Conservation (phyloP, 2,797 vertebrate species). For the Masticophis lateralis region DNA sequence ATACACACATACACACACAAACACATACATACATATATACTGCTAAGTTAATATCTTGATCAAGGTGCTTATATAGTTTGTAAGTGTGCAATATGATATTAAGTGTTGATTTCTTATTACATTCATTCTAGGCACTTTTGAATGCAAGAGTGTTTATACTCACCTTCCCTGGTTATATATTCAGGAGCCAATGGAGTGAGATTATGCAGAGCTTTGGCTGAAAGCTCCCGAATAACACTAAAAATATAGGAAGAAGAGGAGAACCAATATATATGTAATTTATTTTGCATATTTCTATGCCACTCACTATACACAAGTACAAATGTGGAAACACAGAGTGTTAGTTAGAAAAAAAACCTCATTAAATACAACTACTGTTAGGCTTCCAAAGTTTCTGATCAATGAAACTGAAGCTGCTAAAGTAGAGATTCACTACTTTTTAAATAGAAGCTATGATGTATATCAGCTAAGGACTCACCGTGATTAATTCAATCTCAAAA, state of each 20-base stretch:
- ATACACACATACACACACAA: not conserved
- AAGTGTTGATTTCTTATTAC: not conserved
- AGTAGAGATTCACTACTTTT: not conserved
- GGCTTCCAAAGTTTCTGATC: not conserved
- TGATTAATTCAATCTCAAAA: not conserved
- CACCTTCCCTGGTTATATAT: slow-evolving; percentile 84
- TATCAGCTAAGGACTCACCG: not conserved
- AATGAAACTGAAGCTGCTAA: not conserved
- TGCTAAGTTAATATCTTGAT: not conserved
- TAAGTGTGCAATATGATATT: not conserved
- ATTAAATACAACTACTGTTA: not conserved
- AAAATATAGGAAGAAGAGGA: not conserved
- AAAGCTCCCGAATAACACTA: slow-evolving; percentile 86
- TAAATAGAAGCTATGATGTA: not conserved
- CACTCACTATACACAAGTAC: not conserved
- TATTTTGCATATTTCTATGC: not conserved
- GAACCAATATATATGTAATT: not conserved
- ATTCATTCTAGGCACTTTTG: not conserved
- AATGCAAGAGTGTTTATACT: slow-evolving; percentile 45
- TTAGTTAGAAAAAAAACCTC: not conserved
- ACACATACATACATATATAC: not conserved
- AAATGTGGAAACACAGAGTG: not conserved
- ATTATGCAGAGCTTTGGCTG: slow-evolving; percentile 87
- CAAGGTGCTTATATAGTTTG: not conserved
- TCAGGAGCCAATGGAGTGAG: slow-evolving; percentile 81